Base-by-base conservation (phyloP, 2,888 invertebrate species). In the Caradrina clavipalpis region DNA sequence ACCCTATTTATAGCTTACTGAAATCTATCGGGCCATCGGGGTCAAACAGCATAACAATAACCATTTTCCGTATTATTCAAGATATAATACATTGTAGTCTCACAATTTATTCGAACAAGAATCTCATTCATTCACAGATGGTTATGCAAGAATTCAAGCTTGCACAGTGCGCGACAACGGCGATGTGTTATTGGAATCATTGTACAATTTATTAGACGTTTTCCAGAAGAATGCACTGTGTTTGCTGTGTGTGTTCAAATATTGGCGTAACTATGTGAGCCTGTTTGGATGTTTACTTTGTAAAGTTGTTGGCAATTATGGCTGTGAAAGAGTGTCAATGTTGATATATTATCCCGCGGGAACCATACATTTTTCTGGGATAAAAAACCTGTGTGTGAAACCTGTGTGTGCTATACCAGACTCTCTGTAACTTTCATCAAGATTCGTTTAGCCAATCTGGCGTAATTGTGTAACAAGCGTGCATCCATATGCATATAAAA, bases 51-150 rank as follows among this genome's bases (percentile, higher is more conserved):
- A 26, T 26, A 26, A 26, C 26, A 26, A 26, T 26, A 26, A 26
- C 2, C 2, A 26, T n/a, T n/a, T n/a, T n/a, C n/a, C n/a, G n/a
- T 3, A 26, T 45, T 35, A 56, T 57, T 57, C 21, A 59, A 66
- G 45, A 22, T 39, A 13, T 39, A 45, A 31, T 55, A 50, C 59
- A 54, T 50, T 65, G 60, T 50, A 35, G 15, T 62, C 19, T 21
- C n/a, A 62, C 57, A 69, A 59, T 69, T 50, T 0, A 13, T 53
- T 53, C 45, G 2, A 53, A 57, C 73, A 60, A 64, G 69, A 76
- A 61, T 55, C 58, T 54, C 60, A 58, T 75, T 75, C 35, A 53
- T 62, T 55, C 42, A 47, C 61, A 50, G 42, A 55, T 65, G 65
- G 50, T 61, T 64, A 47, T 35, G 31, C 11, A 63, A 56, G 51